phyloP scores from a whole-genome alignment of 1,140 invertebrate genomes.

The Marisa cornuarietis region DNA sequence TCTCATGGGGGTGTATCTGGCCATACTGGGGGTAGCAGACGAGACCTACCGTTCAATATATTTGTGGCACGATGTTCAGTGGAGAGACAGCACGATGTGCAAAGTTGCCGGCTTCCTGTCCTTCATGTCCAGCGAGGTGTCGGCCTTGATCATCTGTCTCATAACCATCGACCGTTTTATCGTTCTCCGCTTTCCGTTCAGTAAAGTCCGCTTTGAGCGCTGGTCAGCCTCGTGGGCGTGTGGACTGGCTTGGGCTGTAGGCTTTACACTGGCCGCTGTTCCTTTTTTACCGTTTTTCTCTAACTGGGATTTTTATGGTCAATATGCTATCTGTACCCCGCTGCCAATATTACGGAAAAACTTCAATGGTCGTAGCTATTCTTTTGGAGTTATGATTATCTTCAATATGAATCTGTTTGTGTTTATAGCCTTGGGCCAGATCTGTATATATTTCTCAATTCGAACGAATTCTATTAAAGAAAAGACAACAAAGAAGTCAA shows the following conservation, averaged over 20 bases:
- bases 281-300: conserved; percentile 9
- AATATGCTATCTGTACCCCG: conserved; percentile 35
- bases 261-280: conserved; percentile 22
- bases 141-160: conserved; percentile 43
- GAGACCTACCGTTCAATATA: conserved; percentile 41
- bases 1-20: conserved; percentile 28
- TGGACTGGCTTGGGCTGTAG: conserved; percentile 24
- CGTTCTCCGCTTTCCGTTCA: conserved; percentile 47
- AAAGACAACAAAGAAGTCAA: background rate
- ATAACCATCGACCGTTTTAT: conserved; percentile 52
- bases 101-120: conserved; percentile 47
- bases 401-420: conserved; percentile 37
- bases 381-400: conserved; percentile 33
- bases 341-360: conserved; percentile 32
- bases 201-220: conserved; percentile 26
- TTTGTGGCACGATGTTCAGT: conserved; percentile 28
- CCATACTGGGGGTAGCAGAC: conserved; percentile 26
- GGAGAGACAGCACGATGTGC: conserved; percentile 45
- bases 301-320: conserved; percentile 34
- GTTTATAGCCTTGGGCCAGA: conserved; percentile 32
- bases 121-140: conserved; percentile 46
- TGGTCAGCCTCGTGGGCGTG: conserved; percentile 1
- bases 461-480: conserved; percentile 8
- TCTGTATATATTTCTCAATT: conserved; percentile 31
- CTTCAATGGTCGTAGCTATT: conserved; percentile 32